A percentile compares a stretch with the other conserved stretches of the same genome.
Evolutionary conservation across 2,888 invertebrate genomes (phyloP).

Genomic region (Drosophila algonquin): DNA sequence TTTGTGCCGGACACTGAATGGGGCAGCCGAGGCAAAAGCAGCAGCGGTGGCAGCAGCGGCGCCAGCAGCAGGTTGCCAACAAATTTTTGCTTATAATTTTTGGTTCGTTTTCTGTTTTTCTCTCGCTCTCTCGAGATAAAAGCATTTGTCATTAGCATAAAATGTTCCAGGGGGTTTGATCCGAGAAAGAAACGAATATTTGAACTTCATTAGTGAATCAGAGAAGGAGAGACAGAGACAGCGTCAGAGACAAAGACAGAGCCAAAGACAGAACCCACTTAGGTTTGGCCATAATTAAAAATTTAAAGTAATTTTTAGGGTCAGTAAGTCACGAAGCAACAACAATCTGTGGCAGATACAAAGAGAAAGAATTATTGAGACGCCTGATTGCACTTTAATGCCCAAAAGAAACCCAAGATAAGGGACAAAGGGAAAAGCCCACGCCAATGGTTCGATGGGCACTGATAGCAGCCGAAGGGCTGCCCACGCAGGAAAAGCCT

Average conservation of each 20-base stretch:
- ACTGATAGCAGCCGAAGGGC: constrained; percentile 20
- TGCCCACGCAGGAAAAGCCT: constrained; percentile 35
- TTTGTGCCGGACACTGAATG: constrained; percentile 33
- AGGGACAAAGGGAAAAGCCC: constrained; percentile 20
- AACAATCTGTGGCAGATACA: constrained; percentile 28
- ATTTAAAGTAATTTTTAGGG: constrained; percentile 60
- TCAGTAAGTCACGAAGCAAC: constrained; percentile 25
- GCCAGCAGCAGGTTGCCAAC: constrained; percentile 64
- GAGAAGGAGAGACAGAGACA: neutral
- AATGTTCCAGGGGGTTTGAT: constrained; percentile 60
- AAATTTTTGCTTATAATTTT: constrained; percentile 63
- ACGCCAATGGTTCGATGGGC: constrained; percentile 38
- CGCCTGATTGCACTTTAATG: constrained; percentile 48
- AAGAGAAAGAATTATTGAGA: constrained; percentile 29
- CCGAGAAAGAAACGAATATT: constrained; percentile 57
- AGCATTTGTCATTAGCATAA: constrained; percentile 80
- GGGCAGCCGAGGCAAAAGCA: constrained; percentile 10
- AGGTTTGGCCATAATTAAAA: constrained; percentile 66
- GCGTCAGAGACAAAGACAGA: neutral
- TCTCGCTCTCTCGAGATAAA: constrained; percentile 58
- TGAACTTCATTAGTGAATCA: constrained; percentile 70
- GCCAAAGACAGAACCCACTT: constrained; percentile 24
- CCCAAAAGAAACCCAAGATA: neutral
- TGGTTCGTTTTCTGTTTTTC: constrained; percentile 22
- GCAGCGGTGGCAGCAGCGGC: neutral